Evolutionary conservation across 2,797 vertebrate genomes (phyloP).

Genomic region (Parauchenoglanis ngamensis): DNA sequence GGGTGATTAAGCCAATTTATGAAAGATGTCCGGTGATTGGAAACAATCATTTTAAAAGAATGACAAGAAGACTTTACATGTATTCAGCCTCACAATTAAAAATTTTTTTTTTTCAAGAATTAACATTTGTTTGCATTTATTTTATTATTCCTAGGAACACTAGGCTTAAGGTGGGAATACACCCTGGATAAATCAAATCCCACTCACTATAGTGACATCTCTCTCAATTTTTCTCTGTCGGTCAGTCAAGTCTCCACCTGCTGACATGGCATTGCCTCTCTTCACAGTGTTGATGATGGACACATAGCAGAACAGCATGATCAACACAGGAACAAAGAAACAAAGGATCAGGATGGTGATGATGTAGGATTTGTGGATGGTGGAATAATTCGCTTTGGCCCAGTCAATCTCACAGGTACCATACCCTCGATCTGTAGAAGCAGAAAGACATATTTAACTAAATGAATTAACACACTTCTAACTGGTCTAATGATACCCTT

Average conservation of each 20-base stretch:
- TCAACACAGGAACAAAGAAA: constrained; percentile 81
- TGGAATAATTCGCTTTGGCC: constrained; percentile 89
- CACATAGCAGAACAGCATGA: constrained; percentile 82
- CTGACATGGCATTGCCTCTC: constrained; percentile 78
- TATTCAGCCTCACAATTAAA: background rate
- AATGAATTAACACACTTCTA: background rate
- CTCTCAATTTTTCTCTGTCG: constrained; percentile 82
- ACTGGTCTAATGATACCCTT: background rate
- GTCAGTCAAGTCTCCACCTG: constrained; percentile 73
- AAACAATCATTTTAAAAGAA: background rate
- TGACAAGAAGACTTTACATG: background rate
- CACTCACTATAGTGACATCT: constrained; percentile 78
- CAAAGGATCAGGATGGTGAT: constrained; percentile 86
- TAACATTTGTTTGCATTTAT: background rate
- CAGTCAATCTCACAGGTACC: constrained; percentile 89
- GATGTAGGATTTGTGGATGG: constrained; percentile 86
- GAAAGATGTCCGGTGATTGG: background rate
- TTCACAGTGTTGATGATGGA: constrained; percentile 88
- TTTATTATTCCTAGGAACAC: background rate
- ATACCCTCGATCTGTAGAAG: constrained; percentile 79
- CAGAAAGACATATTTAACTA: background rate
- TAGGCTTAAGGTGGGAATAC: background rate
- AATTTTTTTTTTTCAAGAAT: background rate
- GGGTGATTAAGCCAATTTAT: background rate
- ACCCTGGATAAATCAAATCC: background rate